Base-by-base conservation (phyloP, 2,888 invertebrate genomes). In the Phengaris arion region DNA sequence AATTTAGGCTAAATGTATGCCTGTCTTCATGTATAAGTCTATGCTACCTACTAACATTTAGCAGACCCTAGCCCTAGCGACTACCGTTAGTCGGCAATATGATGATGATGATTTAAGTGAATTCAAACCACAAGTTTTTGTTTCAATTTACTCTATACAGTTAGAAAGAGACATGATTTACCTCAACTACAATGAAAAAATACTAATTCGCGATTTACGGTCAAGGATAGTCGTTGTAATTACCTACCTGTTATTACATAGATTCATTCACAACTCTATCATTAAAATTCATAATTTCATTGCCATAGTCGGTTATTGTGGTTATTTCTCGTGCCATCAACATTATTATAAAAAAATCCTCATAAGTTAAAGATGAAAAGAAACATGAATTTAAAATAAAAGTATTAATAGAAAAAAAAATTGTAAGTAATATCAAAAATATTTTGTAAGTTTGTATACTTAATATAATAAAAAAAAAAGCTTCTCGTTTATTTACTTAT, bases 171-270 rank as follows among this genome's bases (percentile, higher is more conserved):
- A 64, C 35, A 52, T 52, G 12, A 35, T 12, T 35, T n/a, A n/a
- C 55, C 22, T 12, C 12, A 35, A 35, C 0, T 5, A 64, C 64
- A 64, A 35, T 64, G 35, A 64, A 2, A 64, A 64, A 4, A 35
- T 35, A 64, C 35, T 64, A 10, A 64, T 64, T 64, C 64, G 12
- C 12, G 35, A 64, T 64, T 64, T 64, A 35, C 64, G 64, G 35
- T 64, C 64, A 64, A 64, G 64, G 64, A 52, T 52, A 64, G 22
- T 64, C 10, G 6, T 64, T 35, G 64, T 64, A 8, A 64, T 22
- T 64, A 35, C 10, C 35, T 64, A 35, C 10, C 35, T 3, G 35
- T 64, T 22, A 64, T 9, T 35, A 35, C 35, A 35, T 10, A 8
- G 35, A 64, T 64, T 64, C 35, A 64, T 64, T 64, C 12, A 13